Conservation (phyloP, 2,797 vertebrate genomes). For the Tolypeutes matacus region DNA sequence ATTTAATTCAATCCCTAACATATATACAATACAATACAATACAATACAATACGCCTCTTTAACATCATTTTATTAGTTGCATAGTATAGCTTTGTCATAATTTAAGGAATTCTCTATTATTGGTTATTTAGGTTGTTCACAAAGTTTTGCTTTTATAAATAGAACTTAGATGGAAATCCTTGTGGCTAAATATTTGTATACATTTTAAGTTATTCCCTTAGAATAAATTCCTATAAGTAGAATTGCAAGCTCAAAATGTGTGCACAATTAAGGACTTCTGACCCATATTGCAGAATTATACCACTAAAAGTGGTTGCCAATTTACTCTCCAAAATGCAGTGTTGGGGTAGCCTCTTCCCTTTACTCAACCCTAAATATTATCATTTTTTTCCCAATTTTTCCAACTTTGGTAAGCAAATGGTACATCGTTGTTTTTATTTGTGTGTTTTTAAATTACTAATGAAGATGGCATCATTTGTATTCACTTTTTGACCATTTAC, state of each 20-base stretch:
- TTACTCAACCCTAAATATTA: not conserved
- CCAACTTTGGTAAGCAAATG: constrained; percentile 28
- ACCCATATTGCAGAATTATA: constrained; percentile 43
- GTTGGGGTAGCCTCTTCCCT: not conserved
- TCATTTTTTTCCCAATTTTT: constrained; percentile 16
- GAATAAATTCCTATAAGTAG: constrained; percentile 64
- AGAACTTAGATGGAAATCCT: constrained; percentile 54
- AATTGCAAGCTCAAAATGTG: constrained; percentile 11
- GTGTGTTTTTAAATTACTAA: constrained; percentile 10
- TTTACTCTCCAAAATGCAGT: not conserved
- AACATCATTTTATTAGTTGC: not conserved
- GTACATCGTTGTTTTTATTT: not conserved
- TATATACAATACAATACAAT: not conserved
- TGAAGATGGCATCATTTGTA: not conserved
- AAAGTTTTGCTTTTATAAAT: constrained; percentile 24
- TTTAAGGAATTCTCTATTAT: constrained; percentile 20
- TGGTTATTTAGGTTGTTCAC: constrained; percentile 10
- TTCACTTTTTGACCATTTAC: not conserved
- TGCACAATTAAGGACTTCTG: not conserved
- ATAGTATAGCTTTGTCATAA: not conserved
- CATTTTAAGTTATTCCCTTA: constrained; percentile 54
- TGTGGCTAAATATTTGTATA: constrained; percentile 50
- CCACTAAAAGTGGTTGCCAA: constrained; percentile 31
- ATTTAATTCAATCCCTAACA: not conserved
- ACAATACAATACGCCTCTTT: not conserved